Evolutionary conservation across 2,113 vertebrate genomes (phyloP).

Genomic region (Chamaea fasciata): DNA sequence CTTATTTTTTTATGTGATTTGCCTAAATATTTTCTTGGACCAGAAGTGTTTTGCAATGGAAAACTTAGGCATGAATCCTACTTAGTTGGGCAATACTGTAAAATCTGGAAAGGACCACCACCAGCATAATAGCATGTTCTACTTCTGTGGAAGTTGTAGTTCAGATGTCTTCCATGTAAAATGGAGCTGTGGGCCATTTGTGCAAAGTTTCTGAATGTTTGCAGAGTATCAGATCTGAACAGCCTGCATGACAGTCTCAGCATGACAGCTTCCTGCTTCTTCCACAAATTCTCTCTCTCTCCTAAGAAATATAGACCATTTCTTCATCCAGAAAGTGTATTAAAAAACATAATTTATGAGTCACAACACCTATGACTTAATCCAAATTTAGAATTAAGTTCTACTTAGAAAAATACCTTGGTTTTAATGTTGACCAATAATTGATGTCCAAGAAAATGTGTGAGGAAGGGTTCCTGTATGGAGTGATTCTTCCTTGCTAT

Average conservation of each 20-base stretch:
- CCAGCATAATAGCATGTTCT: background rate
- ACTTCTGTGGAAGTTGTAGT: background rate
- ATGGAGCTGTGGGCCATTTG: background rate
- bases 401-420: background rate
- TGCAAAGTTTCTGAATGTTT: background rate
- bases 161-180: background rate
- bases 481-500: background rate
- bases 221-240: background rate
- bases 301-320: background rate
- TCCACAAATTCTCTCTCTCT: background rate
- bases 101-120: background rate
- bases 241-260: background rate
- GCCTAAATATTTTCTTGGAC: background rate
- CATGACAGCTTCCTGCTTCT: background rate
- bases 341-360: background rate
- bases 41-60: background rate
- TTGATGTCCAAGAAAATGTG: background rate
- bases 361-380: background rate
- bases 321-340: background rate
- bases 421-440: background rate
- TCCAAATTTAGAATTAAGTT: background rate
- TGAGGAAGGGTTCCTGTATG: background rate
- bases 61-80: background rate
- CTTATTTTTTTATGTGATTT: background rate
- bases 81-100: background rate